Percentiles rank a stretch among this genome's conserved stretches.
phyloP scores from a whole-genome alignment of 2,888 invertebrate species.

The Brachyptera putata region DNA sequence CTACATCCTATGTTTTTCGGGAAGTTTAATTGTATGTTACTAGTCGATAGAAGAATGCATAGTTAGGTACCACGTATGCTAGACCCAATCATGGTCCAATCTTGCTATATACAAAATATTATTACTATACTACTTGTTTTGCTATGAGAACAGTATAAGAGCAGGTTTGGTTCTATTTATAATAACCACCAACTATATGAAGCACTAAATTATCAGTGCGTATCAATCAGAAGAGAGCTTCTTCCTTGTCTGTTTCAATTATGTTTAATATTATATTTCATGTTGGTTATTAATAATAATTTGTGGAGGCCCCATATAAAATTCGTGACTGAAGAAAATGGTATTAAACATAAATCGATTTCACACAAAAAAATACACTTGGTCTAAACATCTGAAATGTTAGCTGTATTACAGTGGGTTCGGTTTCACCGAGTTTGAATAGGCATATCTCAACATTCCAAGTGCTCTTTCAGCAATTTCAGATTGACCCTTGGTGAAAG shows the following conservation, averaged over 20 bases:
- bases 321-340: constrained; percentile 18
- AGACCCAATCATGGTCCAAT: background rate
- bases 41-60: background rate
- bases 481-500: too few relatives aligned
- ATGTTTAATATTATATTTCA: constrained; percentile 13
- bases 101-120: background rate
- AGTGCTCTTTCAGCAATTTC: too few relatives aligned
- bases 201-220: constrained; percentile 3
- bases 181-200: background rate
- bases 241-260: constrained; percentile 5
- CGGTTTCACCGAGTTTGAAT: too few relatives aligned
- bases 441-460: too few relatives aligned
- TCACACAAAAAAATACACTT: constrained; percentile 10
- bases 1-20: constrained; percentile 14
- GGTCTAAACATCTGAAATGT: too few relatives aligned
- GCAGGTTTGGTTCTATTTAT: background rate
- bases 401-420: too few relatives aligned
- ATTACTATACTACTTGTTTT: background rate
- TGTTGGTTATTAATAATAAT: constrained; percentile 19
- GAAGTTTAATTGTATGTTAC: constrained; percentile 17
- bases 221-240: background rate
- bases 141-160: background rate
- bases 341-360: constrained; percentile 14
- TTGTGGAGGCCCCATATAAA: background rate
- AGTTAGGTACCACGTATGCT: constrained; percentile 1